Evolutionary conservation across 2,797 vertebrate genomes (phyloP).

Genomic region (Sciaenops ocellatus): DNA sequence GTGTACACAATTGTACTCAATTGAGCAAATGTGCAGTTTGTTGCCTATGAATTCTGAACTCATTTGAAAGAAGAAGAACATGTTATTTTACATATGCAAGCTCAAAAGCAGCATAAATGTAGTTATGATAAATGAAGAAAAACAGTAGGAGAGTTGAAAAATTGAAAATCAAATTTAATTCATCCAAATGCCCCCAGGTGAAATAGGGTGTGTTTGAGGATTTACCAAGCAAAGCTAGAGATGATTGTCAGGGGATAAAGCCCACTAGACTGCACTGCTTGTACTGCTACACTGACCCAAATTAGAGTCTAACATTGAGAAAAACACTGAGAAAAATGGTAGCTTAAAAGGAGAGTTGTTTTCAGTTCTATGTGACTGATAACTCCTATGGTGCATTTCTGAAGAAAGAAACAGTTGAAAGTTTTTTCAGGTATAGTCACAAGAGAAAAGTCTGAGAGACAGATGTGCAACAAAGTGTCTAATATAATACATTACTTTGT

Average conservation of each 20-base stretch:
- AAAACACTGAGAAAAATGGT: not conserved
- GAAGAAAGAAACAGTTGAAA: conserved; percentile 20
- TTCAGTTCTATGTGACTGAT: not conserved
- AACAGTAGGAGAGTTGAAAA: not conserved
- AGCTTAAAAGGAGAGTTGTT: not conserved
- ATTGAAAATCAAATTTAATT: not conserved
- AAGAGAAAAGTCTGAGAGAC: conserved; percentile 14
- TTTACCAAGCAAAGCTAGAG: conserved; percentile 3
- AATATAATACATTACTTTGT: conserved; percentile 8
- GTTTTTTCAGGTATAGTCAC: conserved; percentile 9
- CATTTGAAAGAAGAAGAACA: not conserved
- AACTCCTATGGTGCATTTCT: conserved; percentile 15
- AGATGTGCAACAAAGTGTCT: conserved; percentile 26
- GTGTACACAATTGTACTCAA: not conserved
- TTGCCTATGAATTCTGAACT: not conserved
- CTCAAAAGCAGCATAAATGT: not conserved
- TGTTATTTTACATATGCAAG: not conserved
- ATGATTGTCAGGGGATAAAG: not conserved
- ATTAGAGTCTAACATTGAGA: not conserved
- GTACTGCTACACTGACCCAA: not conserved
- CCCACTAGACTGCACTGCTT: not conserved
- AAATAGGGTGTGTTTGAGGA: not conserved
- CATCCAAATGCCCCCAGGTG: not conserved
- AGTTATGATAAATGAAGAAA: not conserved
- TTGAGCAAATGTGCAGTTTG: not conserved